Conservation (phyloP, 2,888 invertebrate genomes). For the Autographa gamma region DNA sequence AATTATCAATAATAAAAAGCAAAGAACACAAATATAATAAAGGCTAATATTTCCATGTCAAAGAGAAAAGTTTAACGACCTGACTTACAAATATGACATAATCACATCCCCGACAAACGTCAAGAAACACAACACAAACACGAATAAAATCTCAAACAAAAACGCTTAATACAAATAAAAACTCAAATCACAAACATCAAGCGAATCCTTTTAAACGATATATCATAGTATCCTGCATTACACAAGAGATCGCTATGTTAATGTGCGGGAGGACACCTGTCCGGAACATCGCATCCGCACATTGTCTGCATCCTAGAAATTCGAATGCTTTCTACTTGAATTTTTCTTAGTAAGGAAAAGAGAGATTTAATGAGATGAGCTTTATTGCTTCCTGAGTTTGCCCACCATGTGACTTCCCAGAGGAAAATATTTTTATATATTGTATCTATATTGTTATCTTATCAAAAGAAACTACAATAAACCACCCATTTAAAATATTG, state of each 20-base stretch:
- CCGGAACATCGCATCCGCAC: slow-evolving; percentile 85
- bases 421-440: background rate
- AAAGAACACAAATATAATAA: too few relatives aligned
- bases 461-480: too few relatives aligned
- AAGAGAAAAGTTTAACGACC: too few relatives aligned
- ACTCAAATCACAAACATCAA: slow-evolving; percentile 15
- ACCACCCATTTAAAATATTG: too few relatives aligned
- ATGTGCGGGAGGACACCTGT: slow-evolving; percentile 76
- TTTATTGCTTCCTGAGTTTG: slow-evolving; percentile 47
- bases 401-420: background rate
- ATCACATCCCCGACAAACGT: background rate
- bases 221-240: slow-evolving; percentile 65
- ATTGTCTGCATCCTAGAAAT: slow-evolving; percentile 81
- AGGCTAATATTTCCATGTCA: too few relatives aligned
- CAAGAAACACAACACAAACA: background rate
- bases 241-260: slow-evolving; percentile 67
- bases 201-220: slow-evolving; percentile 52
- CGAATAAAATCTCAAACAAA: slow-evolving; percentile 10
- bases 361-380: slow-evolving; percentile 14
- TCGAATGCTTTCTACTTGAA: slow-evolving; percentile 59
- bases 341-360: slow-evolving; percentile 56
- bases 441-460: too few relatives aligned
- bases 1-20: too few relatives aligned
- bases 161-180: slow-evolving; percentile 16
- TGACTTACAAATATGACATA: too few relatives aligned